Conservation (phyloP, 1,140 invertebrate species). For the Cyphomyrmex costatus region DNA sequence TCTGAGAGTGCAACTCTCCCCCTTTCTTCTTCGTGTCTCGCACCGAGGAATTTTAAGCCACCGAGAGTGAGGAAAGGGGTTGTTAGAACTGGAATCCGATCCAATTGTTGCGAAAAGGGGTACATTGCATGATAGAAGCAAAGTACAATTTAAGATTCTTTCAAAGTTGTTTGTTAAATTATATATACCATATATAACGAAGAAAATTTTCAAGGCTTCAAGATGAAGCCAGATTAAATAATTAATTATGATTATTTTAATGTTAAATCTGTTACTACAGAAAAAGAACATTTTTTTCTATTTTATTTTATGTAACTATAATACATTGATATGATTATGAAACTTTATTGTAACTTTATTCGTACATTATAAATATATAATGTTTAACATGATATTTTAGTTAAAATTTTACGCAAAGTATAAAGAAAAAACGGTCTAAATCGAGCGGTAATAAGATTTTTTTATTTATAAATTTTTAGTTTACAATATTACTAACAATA, state of each 20-base stretch:
- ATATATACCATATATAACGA: too few relatives aligned
- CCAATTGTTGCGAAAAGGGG: slow-evolving; percentile 22
- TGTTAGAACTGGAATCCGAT: slow-evolving; percentile 53
- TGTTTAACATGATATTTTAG: too few relatives aligned
- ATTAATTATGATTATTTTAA: background rate
- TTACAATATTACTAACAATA: too few relatives aligned
- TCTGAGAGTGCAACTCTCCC: slow-evolving; percentile 73
- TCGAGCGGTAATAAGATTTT: too few relatives aligned
- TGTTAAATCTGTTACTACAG: background rate
- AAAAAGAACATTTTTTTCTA: background rate
- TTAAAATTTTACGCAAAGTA: too few relatives aligned
- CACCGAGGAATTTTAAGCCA: slow-evolving; percentile 64
- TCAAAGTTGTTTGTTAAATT: too few relatives aligned
- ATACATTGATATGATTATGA: too few relatives aligned
- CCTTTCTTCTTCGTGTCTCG: slow-evolving; percentile 66
- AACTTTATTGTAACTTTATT: too few relatives aligned
- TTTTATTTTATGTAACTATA: background rate
- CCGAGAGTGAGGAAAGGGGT: slow-evolving; percentile 8
- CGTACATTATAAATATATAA: too few relatives aligned
- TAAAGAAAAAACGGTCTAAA: too few relatives aligned
- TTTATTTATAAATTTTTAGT: too few relatives aligned
- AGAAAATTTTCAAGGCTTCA: background rate
- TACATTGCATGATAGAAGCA: slow-evolving; percentile 20
- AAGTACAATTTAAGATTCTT: slow-evolving; percentile 45
- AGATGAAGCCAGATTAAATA: background rate